Evolutionary conservation across 2,113 vertebrate genomes (phyloP).

Genomic region (Manacus vitellinus): DNA sequence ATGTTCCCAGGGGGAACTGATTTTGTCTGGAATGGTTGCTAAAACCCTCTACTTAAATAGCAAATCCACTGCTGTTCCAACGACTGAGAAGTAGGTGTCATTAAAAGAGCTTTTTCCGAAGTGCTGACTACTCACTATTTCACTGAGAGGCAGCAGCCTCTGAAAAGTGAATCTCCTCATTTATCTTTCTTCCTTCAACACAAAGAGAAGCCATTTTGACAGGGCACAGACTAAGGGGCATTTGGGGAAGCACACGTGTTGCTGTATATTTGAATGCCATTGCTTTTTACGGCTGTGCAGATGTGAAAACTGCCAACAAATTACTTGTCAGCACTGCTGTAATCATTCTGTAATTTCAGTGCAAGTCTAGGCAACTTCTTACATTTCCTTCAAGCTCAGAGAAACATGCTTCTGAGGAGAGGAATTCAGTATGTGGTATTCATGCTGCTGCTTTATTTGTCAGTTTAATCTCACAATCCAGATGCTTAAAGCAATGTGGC

Average conservation of each 20-base stretch:
- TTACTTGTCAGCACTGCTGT: not conserved
- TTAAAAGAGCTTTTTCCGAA: not conserved
- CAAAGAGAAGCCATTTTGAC: not conserved
- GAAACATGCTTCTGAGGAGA: not conserved
- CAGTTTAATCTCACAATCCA: not conserved
- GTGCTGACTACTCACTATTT: not conserved
- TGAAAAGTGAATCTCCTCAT: not conserved
- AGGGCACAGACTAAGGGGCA: not conserved
- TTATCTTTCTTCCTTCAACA: not conserved
- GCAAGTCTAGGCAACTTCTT: not conserved
- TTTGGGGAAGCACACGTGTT: not conserved
- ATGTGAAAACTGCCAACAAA: not conserved
- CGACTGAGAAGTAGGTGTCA: not conserved
- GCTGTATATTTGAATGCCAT: not conserved
- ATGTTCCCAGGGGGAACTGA: not conserved
- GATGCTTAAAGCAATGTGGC: not conserved
- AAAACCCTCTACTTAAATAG: not conserved
- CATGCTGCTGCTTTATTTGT: not conserved
- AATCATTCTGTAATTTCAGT: not conserved
- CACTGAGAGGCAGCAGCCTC: not conserved
- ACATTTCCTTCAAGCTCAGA: not conserved
- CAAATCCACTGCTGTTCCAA: not conserved
- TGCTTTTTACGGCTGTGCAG: not conserved
- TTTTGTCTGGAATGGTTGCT: not conserved
- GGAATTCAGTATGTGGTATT: not conserved